phyloP scores from a whole-genome alignment of 1,140 invertebrate genomes.

The Atopsyche davidsoni region DNA sequence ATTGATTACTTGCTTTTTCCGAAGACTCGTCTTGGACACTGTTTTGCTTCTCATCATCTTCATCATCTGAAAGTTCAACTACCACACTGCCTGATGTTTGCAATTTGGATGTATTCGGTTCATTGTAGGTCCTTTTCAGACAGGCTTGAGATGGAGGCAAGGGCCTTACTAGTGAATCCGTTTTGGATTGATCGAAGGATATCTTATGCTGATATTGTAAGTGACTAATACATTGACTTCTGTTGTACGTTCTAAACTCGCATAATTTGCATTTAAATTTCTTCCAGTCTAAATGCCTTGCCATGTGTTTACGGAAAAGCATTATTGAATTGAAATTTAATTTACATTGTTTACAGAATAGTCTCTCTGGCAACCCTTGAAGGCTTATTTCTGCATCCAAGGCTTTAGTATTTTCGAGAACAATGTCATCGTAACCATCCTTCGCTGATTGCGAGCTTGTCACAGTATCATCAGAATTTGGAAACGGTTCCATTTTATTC shows the following conservation, averaged over 20 bases:
- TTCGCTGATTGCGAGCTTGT: not conserved
- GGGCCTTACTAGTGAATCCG: constrained; percentile 1
- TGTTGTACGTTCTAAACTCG: constrained; percentile 50
- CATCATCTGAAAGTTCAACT: not conserved
- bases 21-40: not conserved
- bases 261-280: constrained; percentile 54
- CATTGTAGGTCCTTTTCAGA: not conserved
- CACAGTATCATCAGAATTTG: not conserved
- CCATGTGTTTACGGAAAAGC: constrained; percentile 49
- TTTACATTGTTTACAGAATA: constrained; percentile 42
- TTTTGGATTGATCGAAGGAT: not conserved
- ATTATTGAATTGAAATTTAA: constrained; percentile 38
- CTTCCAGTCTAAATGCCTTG: constrained; percentile 50
- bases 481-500: not conserved
- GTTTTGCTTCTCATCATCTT: not conserved
- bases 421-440: constrained; percentile 1
- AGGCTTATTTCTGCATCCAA: constrained; percentile 2
- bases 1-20: not conserved
- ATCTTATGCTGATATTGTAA: constrained; percentile 36
- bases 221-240: constrained; percentile 50
- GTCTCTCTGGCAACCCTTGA: constrained; percentile 21
- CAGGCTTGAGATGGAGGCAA: constrained; percentile 2
- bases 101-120: not conserved
- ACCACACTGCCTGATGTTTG: not conserved
- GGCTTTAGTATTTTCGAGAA: constrained; percentile 8